phyloP scores from a whole-genome alignment of 2,888 invertebrate species.

The Drosophila borborema region DNA sequence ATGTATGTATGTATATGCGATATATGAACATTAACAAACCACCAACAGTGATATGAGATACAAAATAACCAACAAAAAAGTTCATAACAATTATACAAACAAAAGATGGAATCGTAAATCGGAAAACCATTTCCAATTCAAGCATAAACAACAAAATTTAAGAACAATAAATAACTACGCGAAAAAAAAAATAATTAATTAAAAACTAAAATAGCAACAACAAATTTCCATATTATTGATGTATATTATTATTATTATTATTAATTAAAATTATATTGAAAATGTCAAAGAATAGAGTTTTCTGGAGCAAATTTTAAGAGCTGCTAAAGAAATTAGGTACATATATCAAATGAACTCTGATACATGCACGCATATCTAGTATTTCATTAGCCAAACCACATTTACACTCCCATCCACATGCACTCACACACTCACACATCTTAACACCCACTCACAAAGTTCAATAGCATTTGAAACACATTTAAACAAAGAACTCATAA shows the following conservation, averaged over 20 bases:
- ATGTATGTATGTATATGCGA: slow-evolving; percentile 35
- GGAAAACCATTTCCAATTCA: slow-evolving; percentile 18
- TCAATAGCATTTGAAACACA: slow-evolving; percentile 32
- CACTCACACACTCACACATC: neutral
- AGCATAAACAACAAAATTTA: slow-evolving; percentile 9
- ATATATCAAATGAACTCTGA: slow-evolving; percentile 28
- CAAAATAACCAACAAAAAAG: slow-evolving; percentile 55
- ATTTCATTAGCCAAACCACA: slow-evolving; percentile 34
- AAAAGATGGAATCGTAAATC: slow-evolving; percentile 18
- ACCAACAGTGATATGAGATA: slow-evolving; percentile 80
- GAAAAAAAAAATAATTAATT: neutral
- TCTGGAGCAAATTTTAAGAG: slow-evolving; percentile 17
- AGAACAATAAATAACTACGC: slow-evolving; percentile 15
- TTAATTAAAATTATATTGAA: slow-evolving; percentile 33
- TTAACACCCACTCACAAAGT: neutral
- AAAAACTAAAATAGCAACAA: slow-evolving; percentile 16
- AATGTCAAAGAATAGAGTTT: slow-evolving; percentile 16
- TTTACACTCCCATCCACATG: slow-evolving; percentile 5
- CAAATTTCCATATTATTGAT: slow-evolving; percentile 52
- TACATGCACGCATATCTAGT: slow-evolving; percentile 33
- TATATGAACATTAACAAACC: slow-evolving; percentile 71
- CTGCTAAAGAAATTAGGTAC: slow-evolving; percentile 34
- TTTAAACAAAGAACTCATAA: slow-evolving; percentile 33
- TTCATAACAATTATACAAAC: slow-evolving; percentile 36
- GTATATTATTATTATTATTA: slow-evolving; percentile 45